Evolutionary conservation across 2,888 invertebrate species (phyloP).

Genomic region (Drosophila kanekoi): DNA sequence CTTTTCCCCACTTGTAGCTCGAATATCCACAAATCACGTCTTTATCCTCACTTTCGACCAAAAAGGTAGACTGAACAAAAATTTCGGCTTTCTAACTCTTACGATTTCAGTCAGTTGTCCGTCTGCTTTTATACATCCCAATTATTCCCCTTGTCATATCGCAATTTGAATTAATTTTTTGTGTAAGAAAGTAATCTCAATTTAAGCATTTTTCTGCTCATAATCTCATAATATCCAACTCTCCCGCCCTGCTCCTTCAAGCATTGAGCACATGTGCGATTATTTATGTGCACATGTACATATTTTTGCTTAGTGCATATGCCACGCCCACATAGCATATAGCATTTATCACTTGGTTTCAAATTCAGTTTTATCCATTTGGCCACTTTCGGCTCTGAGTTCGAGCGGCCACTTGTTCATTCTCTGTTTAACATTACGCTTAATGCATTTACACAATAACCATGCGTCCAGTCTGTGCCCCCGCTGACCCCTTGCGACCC

Average conservation of each 20-base stretch:
- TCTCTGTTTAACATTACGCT: constrained; percentile 75
- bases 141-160: no score
- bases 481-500: background rate
- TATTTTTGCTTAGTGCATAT: background rate
- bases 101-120: no score
- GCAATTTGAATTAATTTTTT: no score
- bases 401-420: constrained; percentile 67
- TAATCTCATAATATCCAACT: background rate
- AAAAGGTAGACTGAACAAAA: no score
- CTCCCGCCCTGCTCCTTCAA: background rate
- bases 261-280: constrained; percentile 5
- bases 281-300: constrained; percentile 22
- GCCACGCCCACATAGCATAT: background rate
- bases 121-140: no score
- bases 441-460: constrained; percentile 80
- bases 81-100: no score
- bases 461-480: constrained; percentile 46
- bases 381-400: constrained; percentile 39
- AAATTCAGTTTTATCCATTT: constrained; percentile 38
- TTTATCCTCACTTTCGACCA: no score
- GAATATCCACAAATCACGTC: no score
- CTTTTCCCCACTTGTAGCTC: no score
- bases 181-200: no score
- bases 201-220: background rate
- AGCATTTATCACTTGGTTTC: constrained; percentile 37